A percentile compares a stretch with the other conserved stretches of the same genome.
These are phyloP conservation scores for Hetaerina titia DNA, from an alignment of 2,888 invertebrate species.

Conservation along the genomic window DNA sequence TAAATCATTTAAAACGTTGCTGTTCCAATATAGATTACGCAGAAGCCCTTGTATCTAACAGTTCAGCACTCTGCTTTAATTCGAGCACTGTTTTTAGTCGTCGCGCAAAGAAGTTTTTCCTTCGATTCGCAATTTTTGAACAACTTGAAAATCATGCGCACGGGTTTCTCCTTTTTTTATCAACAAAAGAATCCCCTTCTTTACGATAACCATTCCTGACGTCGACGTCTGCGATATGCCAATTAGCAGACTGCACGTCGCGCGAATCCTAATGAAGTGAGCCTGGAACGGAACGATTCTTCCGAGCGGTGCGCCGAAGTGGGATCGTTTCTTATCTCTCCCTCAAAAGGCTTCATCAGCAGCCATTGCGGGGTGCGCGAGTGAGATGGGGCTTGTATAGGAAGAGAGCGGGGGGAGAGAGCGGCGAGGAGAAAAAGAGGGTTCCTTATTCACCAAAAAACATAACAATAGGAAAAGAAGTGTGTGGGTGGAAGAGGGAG, in stretches of 20 bases:
- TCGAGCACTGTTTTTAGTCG: neutral
- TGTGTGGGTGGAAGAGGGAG: neutral
- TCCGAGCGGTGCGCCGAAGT: neutral
- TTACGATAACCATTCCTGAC: neutral
- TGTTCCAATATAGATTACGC: neutral
- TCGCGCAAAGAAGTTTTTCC: neutral
- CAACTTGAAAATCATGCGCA: neutral
- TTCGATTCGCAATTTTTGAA: neutral
- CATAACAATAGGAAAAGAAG: neutral
- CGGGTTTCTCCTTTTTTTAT: neutral
- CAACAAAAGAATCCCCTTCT: neutral
- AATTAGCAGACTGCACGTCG: neutral
- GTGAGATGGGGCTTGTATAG: too few species aligned
- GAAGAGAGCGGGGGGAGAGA: neutral
- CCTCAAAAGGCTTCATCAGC: constrained; percentile 17
- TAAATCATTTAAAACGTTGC: neutral
- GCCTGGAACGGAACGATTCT: neutral
- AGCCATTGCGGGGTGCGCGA: neutral
- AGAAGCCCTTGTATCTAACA: neutral
- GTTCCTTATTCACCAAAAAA: neutral
- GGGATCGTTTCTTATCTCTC: neutral
- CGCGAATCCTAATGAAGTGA: neutral
- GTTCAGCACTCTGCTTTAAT: neutral
- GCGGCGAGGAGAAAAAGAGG: neutral
- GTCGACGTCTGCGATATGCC: neutral